Base-by-base conservation (phyloP, 2,113 vertebrate species). In the Leucopternis melanops region DNA sequence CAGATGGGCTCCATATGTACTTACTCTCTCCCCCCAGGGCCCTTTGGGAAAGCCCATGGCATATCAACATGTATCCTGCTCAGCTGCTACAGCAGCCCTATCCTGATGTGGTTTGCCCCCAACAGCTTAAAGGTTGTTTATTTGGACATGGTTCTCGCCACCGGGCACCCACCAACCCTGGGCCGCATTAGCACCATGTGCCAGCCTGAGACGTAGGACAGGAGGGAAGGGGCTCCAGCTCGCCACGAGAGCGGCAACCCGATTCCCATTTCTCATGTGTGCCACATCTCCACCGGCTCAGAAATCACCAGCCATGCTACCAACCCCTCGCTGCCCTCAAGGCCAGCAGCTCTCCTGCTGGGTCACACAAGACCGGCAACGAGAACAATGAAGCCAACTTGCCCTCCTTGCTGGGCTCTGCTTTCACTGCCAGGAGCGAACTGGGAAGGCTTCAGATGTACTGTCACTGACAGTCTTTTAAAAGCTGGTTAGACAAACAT, bases 151-250 rank as follows among this genome's bases (percentile, higher is more conserved):
- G 71, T 32, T 95, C 90, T 83, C 12, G 6, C 44, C 78, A 70
- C 23, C 1, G 1, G 61, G 78, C 15, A 6, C 70, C 31, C n/a
- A 54, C 36, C 0, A 0, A 13, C 10, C 31, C 49, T 1, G 9
- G 38, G 65, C 38, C 62, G 49, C n/a, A 26, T 20, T 13, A 88
- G n/a, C 54, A 65, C 52, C 61, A 40, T 2, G 2, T 16, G n/a
- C 21, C 71, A 81, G 42, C 65, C 50, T 8, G 16, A 42, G 23
- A 67, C 0, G 7, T n/a, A 25, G 38, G 38, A 32, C 42, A 71
- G 90, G 38, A 81, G 42, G 31, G 42, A 40, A 40, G 1, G 8
- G 31, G 36, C 52, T 74, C 27, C 36, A 40, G 73, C n/a, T 71
- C 26, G 1, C 54, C 11, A 32, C 1, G 3, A 57, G 8, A 69